Evolutionary conservation across 2,797 vertebrate genomes (phyloP).

Genomic region (Poeciliopsis paucimaculata): DNA sequence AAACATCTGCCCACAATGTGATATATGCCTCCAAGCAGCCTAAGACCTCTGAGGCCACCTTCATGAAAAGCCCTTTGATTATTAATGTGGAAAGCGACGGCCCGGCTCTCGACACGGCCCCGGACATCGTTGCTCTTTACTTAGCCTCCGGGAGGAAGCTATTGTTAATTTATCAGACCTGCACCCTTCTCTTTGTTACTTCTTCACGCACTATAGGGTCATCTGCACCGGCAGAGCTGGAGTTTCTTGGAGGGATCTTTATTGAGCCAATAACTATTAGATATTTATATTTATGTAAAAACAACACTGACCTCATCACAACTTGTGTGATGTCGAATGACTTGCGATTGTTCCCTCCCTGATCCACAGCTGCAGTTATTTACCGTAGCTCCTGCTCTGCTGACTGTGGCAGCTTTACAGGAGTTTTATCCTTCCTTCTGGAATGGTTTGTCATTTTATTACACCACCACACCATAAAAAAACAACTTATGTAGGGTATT

Average conservation of each 20-base stretch:
- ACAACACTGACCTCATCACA: background rate
- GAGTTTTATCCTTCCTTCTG: background rate
- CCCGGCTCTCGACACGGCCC: slow-evolving; percentile 39
- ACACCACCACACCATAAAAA: slow-evolving; percentile 13
- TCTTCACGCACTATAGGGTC: slow-evolving; percentile 6
- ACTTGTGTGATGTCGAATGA: background rate
- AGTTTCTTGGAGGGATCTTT: slow-evolving; percentile 10
- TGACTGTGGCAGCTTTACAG: slow-evolving; percentile 12
- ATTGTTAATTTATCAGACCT: slow-evolving; percentile 61
- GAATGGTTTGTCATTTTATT: slow-evolving; percentile 27
- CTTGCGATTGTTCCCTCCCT: background rate
- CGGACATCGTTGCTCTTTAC: slow-evolving; percentile 37
- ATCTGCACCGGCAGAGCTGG: background rate
- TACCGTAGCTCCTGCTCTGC: background rate
- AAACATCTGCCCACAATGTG: background rate
- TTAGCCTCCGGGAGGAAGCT: slow-evolving; percentile 36
- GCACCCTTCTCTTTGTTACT: slow-evolving; percentile 28
- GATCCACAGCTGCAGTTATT: background rate
- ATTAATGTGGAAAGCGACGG: slow-evolving; percentile 63
- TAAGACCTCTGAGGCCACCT: slow-evolving; percentile 59
- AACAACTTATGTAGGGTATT: background rate
- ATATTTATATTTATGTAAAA: background rate
- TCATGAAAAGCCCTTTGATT: slow-evolving; percentile 66
- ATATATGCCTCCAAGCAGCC: slow-evolving; percentile 35
- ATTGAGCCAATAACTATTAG: background rate